A percentile compares a stretch with the other conserved stretches of the same genome.
phyloP scores from a whole-genome alignment of 2,113 vertebrate genomes.

The Labeo catla region DNA sequence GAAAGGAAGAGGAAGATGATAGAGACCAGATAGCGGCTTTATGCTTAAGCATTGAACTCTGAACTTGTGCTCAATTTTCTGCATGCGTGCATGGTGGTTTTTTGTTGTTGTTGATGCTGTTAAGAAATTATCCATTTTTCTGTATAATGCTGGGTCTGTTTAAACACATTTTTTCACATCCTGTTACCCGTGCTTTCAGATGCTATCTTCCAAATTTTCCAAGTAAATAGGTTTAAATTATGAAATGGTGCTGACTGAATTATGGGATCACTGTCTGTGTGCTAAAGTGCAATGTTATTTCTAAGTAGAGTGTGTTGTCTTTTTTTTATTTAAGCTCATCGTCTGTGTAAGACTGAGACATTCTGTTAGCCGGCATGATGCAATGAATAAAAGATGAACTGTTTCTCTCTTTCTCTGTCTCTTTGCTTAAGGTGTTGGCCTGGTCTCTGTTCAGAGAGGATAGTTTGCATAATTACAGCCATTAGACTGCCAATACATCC shows the following conservation, averaged over 20 bases:
- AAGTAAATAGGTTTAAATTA: conserved; percentile 42
- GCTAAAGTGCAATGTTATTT: not conserved
- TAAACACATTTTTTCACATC: not conserved
- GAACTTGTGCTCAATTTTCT: not conserved
- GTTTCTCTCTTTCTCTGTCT: conserved; percentile 20
- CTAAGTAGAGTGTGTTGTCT: conserved; percentile 7
- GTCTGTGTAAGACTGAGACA: conserved; percentile 27
- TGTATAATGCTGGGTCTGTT: not conserved
- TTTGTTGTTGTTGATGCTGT: not conserved
- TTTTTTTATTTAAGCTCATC: conserved; percentile 25
- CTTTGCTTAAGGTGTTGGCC: conserved; percentile 31
- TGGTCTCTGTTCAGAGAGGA: conserved; percentile 19
- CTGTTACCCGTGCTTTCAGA: not conserved
- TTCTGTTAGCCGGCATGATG: not conserved
- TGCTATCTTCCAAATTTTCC: not conserved
- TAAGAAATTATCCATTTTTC: not conserved
- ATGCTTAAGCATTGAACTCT: not conserved
- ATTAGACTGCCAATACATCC: not conserved
- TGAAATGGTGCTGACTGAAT: conserved; percentile 21
- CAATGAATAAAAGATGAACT: conserved; percentile 53
- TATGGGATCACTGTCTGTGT: not conserved
- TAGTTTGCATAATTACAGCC: conserved; percentile 32
- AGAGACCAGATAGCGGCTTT: not conserved
- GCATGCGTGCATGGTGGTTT: not conserved
- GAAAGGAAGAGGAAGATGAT: conserved; percentile 19